Evolutionary conservation across 2,888 invertebrate genomes (phyloP).

Genomic region (Drosophila heteroneura): DNA sequence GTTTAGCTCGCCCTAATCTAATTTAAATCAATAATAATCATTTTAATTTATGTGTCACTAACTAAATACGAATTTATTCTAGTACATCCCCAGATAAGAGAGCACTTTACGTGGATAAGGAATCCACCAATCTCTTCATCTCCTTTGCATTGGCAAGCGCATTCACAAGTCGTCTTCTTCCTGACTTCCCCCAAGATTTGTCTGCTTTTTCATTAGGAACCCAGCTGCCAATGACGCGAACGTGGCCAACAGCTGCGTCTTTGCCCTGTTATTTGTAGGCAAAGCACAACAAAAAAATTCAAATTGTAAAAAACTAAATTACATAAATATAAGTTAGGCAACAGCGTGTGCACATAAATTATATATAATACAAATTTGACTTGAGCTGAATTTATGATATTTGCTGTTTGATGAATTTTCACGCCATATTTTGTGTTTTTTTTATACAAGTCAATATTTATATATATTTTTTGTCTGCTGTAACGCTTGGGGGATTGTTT

Average conservation of each 20-base stretch:
- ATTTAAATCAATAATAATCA: not conserved
- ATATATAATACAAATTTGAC: conserved; percentile 51
- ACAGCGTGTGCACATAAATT: conserved; percentile 62
- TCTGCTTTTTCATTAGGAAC: conserved; percentile 44
- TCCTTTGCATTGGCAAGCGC: conserved; percentile 1
- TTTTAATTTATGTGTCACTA: not conserved
- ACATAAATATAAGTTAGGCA: conserved; percentile 57
- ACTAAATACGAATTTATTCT: not conserved
- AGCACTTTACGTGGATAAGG: not conserved
- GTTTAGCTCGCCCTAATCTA: no score
- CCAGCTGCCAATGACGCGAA: conserved; percentile 54
- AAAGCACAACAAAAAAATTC: conserved; percentile 41
- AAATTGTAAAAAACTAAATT: conserved; percentile 76
- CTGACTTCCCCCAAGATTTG: not conserved
- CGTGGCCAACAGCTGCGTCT: conserved; percentile 58
- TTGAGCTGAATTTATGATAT: conserved; percentile 56
- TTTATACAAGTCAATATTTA: conserved; percentile 52
- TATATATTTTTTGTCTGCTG: conserved; percentile 18
- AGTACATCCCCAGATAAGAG: not conserved
- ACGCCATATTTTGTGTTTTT: conserved; percentile 16
- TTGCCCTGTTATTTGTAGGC: conserved; percentile 21
- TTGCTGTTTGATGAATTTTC: conserved; percentile 45
- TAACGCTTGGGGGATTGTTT: conserved; percentile 44
- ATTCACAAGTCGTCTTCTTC: conserved; percentile 14
- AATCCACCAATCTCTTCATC: not conserved